A percentile compares a stretch with the other conserved stretches of the same genome.
Evolutionary conservation across 64 coral and sea anemone genomes (phyloP).

Genomic region (Stichodactyla mertensii): DNA sequence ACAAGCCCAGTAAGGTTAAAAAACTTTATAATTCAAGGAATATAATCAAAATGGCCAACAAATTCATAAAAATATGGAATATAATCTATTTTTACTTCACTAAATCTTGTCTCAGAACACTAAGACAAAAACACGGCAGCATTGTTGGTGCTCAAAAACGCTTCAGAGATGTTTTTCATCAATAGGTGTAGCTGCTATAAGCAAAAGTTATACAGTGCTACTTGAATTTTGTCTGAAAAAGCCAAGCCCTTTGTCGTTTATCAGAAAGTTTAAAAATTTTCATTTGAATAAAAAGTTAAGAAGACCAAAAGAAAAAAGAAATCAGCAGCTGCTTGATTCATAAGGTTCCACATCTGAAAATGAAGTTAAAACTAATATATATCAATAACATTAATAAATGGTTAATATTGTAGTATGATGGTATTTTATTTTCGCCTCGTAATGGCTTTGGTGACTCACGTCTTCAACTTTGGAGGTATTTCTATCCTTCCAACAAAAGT

Average conservation of each 20-base stretch:
- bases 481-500: slow-evolving; percentile 99
- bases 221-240: neutral
- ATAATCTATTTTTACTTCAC: too few species aligned
- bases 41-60: too few species aligned
- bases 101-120: too few species aligned
- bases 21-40: too few species aligned
- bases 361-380: neutral
- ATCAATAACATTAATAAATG: neutral
- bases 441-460: slow-evolving; percentile 44
- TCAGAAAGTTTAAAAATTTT: neutral
- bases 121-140: too few species aligned
- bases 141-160: too few species aligned
- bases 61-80: too few species aligned
- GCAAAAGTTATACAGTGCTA: too few species aligned
- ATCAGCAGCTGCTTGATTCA: neutral
- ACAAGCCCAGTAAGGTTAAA: too few species aligned
- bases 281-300: neutral
- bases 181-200: too few species aligned
- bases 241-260: neutral
- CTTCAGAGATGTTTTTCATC: too few species aligned
- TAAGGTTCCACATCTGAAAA: neutral
- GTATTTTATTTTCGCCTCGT: neutral
- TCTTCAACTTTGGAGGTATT: slow-evolving; percentile 83
- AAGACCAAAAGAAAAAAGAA: neutral
- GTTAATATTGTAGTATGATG: neutral